These are phyloP conservation scores for Rhagoletis zephyria DNA, from an alignment of 1,140 invertebrate genomes.

Conservation along the genomic window DNA sequence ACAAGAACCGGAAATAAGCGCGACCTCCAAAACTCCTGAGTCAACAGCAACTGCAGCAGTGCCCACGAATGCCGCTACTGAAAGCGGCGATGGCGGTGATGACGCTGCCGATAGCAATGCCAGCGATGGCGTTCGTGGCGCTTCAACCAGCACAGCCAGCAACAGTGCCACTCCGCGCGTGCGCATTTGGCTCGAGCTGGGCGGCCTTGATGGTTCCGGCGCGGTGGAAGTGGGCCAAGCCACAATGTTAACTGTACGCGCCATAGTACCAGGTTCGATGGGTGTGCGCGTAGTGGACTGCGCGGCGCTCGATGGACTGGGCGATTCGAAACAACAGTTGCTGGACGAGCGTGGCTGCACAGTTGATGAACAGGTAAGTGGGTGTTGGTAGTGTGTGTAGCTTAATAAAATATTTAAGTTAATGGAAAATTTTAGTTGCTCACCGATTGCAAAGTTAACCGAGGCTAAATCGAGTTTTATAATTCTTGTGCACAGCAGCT, in stretches of 20 bases:
- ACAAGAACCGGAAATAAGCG: background rate
- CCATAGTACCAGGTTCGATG: constrained; percentile 80
- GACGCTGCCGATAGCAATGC: background rate
- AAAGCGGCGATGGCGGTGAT: background rate
- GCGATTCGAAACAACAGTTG: constrained; percentile 80
- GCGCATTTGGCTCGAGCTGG: constrained; percentile 82
- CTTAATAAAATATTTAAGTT: constrained; percentile 26
- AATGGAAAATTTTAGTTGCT: background rate
- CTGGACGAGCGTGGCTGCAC: constrained; percentile 82
- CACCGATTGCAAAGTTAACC: background rate
- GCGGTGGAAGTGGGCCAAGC: constrained; percentile 82
- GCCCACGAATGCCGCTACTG: too few species aligned
- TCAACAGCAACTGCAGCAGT: background rate
- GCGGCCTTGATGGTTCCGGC: constrained; percentile 73
- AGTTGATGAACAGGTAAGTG: constrained; percentile 78
- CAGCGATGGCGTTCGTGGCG: background rate
- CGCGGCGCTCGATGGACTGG: constrained; percentile 82
- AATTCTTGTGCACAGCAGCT: too few species aligned
- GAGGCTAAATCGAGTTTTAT: too few species aligned
- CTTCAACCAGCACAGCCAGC: background rate
- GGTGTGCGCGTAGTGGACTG: constrained; percentile 83
- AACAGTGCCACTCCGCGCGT: constrained; percentile 63
- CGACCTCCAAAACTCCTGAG: background rate
- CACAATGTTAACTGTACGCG: constrained; percentile 79
- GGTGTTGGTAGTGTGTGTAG: background rate